These are phyloP conservation scores for Coptodon bakossiorum DNA, from an alignment of 2,113 vertebrate genomes.

Conservation along the genomic window DNA sequence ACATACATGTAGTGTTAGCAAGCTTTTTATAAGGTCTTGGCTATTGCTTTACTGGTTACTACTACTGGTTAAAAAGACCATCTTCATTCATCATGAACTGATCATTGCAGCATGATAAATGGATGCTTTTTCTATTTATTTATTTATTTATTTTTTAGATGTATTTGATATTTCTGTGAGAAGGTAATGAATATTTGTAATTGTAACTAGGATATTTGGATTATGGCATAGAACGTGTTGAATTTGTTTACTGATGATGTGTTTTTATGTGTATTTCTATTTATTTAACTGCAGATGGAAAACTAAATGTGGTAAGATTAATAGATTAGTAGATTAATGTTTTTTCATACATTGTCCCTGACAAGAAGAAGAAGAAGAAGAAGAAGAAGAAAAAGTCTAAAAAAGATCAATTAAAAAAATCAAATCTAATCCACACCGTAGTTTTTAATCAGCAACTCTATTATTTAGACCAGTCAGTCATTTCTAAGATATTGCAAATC, in stretches of 20 bases:
- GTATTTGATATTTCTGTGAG: not conserved
- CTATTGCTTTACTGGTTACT: not conserved
- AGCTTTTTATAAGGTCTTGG: not conserved
- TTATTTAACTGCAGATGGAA: not conserved
- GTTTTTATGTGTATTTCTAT: not conserved
- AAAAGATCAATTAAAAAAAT: not conserved
- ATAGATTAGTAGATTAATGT: not conserved
- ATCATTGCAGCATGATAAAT: not conserved
- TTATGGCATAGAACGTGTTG: not conserved
- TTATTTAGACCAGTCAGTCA: not conserved
- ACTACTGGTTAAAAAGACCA: not conserved
- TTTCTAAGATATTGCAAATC: not conserved
- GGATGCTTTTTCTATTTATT: not conserved
- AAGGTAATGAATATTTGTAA: not conserved
- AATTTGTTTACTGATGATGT: not conserved
- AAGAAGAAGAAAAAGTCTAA: not conserved
- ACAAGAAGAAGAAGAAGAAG: not conserved
- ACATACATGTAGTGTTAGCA: not conserved
- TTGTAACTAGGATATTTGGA: not conserved
- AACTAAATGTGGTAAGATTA: not conserved
- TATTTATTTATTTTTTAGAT: not conserved
- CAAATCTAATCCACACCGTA: fast-evolving
- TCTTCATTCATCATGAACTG: not conserved
- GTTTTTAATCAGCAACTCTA: not conserved
- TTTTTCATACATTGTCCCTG: not conserved